phyloP scores from a whole-genome alignment of 2,888 invertebrate genomes.

The Oithona nana region DNA sequence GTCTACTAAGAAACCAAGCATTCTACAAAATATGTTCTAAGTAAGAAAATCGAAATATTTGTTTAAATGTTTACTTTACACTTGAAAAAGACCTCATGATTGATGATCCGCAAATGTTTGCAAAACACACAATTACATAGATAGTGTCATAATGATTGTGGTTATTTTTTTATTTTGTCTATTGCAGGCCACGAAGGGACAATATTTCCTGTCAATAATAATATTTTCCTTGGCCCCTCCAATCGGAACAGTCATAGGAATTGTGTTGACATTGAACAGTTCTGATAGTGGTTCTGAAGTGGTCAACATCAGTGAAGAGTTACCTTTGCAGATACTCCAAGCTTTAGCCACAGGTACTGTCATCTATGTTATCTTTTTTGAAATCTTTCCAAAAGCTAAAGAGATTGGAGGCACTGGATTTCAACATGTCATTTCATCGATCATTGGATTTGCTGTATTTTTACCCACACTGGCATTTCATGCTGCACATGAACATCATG shows the following conservation, averaged over 20 bases:
- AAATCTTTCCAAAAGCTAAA: constrained; percentile 11
- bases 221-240: not conserved
- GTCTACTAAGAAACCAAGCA: too few species aligned
- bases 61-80: too few species aligned
- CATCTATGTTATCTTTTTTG: constrained; percentile 12
- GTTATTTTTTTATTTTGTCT: not conserved
- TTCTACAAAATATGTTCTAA: too few species aligned
- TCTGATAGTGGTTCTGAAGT: not conserved
- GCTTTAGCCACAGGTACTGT: constrained; percentile 7
- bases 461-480: not conserved
- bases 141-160: too few species aligned
- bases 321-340: not conserved
- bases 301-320: not conserved
- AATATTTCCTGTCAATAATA: not conserved
- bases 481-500: not conserved
- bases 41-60: too few species aligned
- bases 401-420: constrained; percentile 4
- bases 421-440: not conserved
- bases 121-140: too few species aligned
- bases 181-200: not conserved
- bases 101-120: too few species aligned
- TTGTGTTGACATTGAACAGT: not conserved
- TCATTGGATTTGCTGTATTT: not conserved
- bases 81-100: too few species aligned
- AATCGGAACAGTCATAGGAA: not conserved